A percentile compares a stretch with the other conserved stretches of the same genome.
Evolutionary conservation across 2,797 vertebrate species (phyloP).

Genomic region (Amniataba percoides): DNA sequence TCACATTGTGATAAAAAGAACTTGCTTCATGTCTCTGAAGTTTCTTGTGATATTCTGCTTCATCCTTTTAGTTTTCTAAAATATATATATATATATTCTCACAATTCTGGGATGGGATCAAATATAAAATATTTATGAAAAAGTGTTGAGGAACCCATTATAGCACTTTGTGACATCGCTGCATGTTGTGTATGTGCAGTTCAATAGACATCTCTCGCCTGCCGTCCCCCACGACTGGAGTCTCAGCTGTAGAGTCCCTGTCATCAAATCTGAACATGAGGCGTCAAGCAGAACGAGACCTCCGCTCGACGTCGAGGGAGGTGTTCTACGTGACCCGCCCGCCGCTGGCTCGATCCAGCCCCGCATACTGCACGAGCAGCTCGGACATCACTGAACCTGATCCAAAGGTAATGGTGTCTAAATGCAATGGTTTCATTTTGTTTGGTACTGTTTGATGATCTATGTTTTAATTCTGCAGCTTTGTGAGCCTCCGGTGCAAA

Average conservation of each 20-base stretch:
- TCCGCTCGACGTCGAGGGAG: constrained; percentile 91
- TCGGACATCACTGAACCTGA: constrained; percentile 97
- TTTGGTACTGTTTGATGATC: background rate
- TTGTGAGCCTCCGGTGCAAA: no score
- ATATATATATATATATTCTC: no score
- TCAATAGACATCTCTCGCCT: constrained; percentile 95
- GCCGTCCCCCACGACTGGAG: constrained; percentile 90
- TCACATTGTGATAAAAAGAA: no score
- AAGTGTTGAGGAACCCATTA: background rate
- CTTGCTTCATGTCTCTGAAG: background rate
- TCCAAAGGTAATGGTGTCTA: constrained; percentile 85
- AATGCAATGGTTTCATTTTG: background rate
- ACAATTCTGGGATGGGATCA: background rate
- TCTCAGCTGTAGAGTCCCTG: constrained; percentile 84
- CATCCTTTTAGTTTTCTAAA: background rate
- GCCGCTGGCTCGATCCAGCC: constrained; percentile 93
- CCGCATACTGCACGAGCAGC: constrained; percentile 97
- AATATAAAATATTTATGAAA: background rate
- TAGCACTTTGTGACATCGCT: background rate
- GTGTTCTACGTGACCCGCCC: constrained; percentile 95
- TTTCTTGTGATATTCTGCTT: background rate
- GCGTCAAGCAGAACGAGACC: constrained; percentile 85
- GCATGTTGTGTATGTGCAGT: constrained; percentile 74
- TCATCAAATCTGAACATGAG: constrained; percentile 86
- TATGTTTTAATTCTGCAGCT: background rate